Percentiles rank a stretch among this genome's conserved stretches.
phyloP scores from a whole-genome alignment of 1,140 invertebrate genomes.

The Aphaenogaster floridana region DNA sequence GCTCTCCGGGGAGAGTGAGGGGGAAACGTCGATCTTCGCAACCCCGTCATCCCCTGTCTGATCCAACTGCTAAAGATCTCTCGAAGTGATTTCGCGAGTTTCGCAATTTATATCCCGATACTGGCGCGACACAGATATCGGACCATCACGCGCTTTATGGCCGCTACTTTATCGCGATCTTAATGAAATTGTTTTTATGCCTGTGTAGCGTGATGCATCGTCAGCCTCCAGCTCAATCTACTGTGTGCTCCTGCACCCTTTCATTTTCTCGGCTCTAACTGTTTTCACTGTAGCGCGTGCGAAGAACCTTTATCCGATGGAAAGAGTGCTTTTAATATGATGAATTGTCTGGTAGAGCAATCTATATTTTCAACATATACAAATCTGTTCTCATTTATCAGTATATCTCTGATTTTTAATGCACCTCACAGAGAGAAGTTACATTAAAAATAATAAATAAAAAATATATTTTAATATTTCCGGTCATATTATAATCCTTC shows the following conservation, averaged over 20 bases:
- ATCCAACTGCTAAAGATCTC: slow-evolving; percentile 63
- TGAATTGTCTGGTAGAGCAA: not conserved
- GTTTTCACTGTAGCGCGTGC: slow-evolving; percentile 35
- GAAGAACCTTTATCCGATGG: slow-evolving; percentile 7
- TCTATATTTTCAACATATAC: not conserved
- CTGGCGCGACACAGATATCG: slow-evolving; percentile 31
- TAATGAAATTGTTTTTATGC: slow-evolving; percentile 62
- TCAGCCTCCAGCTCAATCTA: slow-evolving; percentile 43
- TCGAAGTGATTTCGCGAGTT: slow-evolving; percentile 59
- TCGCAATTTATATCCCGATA: slow-evolving; percentile 57
- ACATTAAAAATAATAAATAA: not conserved
- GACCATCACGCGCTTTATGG: slow-evolving; percentile 40
- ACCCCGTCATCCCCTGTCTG: slow-evolving; percentile 34
- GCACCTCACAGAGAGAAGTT: not conserved
- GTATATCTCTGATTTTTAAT: not conserved
- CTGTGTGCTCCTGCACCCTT: slow-evolving; percentile 7
- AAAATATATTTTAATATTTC: not conserved
- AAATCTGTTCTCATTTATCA: not conserved
- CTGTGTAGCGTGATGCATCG: slow-evolving; percentile 24
- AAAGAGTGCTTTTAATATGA: slow-evolving; percentile 16
- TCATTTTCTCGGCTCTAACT: slow-evolving; percentile 29
- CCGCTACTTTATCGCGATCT: slow-evolving; percentile 36
- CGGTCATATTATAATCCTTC: not conserved
- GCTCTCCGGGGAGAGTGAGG: slow-evolving; percentile 61
- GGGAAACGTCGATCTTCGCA: slow-evolving; percentile 61